phyloP scores from a whole-genome alignment of 2,113 vertebrate species.

The Meleagris gallopavo region DNA sequence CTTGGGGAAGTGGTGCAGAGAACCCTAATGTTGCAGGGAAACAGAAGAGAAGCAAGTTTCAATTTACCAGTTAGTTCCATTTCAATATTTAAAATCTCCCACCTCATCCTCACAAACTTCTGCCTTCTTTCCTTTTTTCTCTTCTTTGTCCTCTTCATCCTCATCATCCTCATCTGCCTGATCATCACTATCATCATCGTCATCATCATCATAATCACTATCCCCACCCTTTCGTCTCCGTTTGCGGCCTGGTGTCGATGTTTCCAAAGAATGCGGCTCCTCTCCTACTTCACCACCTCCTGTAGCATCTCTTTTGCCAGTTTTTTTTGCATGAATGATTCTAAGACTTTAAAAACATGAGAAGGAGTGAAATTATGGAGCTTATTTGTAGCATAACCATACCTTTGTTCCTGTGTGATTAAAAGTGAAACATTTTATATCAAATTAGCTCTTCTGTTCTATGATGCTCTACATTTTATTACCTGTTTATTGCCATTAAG shows the following conservation, averaged over 20 bases:
- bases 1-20: neutral
- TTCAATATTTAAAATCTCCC: neutral
- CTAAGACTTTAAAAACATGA: slow-evolving; percentile 82
- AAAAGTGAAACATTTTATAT: neutral
- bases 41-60: neutral
- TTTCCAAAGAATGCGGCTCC: slow-evolving; percentile 79
- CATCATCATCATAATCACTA: slow-evolving; percentile 91
- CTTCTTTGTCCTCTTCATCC: slow-evolving; percentile 91
- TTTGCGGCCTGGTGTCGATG: slow-evolving; percentile 81
- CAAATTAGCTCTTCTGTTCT: neutral
- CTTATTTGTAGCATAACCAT: neutral
- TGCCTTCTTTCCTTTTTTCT: slow-evolving; percentile 88
- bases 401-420: neutral
- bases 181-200: slow-evolving; percentile 90
- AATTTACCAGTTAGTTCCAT: neutral
- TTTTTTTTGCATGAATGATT: slow-evolving; percentile 90
- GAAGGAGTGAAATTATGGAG: neutral
- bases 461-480: neutral
- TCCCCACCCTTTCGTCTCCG: slow-evolving; percentile 87
- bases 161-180: slow-evolving; percentile 92
- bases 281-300: slow-evolving; percentile 78
- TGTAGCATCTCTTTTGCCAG: slow-evolving; percentile 83
- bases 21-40: neutral
- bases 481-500: neutral
- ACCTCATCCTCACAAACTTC: slow-evolving; percentile 94